A percentile compares a stretch with the other conserved stretches of the same genome.
Conservation (phyloP, 2,113 vertebrate species). For the Chaetodon auriga region DNA sequence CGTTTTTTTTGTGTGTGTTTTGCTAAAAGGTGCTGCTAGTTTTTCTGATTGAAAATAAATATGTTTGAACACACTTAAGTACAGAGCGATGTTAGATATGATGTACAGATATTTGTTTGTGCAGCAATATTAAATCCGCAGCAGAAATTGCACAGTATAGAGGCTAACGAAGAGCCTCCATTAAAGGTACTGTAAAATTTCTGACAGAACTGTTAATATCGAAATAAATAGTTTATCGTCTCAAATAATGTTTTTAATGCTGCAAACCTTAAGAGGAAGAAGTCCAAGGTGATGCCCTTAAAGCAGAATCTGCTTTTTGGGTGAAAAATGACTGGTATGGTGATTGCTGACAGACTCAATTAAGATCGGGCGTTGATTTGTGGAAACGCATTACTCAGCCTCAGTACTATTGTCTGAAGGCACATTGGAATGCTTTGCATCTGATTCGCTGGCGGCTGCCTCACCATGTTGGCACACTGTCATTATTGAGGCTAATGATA, state of each 20-base stretch:
- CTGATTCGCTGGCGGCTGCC: constrained; percentile 63
- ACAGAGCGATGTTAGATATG: neutral
- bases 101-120: neutral
- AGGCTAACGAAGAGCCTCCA: neutral
- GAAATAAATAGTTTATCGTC: neutral
- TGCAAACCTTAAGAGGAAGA: neutral
- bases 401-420: constrained; percentile 25
- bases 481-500: constrained; percentile 78
- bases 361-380: constrained; percentile 18
- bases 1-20: neutral
- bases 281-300: neutral
- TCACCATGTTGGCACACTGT: constrained; percentile 62
- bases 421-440: constrained; percentile 56
- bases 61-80: neutral
- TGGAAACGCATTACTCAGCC: constrained; percentile 31
- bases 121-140: neutral
- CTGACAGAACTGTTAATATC: neutral
- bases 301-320: neutral
- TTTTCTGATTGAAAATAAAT: neutral
- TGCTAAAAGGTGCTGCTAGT: neutral
- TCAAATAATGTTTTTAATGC: neutral
- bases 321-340: neutral
- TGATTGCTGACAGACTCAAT: neutral
- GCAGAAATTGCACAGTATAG: neutral
- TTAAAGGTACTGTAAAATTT: neutral